phyloP scores from a whole-genome alignment of 53 echinoderm and acorn worm species.

The Patiria pectinifera region DNA sequence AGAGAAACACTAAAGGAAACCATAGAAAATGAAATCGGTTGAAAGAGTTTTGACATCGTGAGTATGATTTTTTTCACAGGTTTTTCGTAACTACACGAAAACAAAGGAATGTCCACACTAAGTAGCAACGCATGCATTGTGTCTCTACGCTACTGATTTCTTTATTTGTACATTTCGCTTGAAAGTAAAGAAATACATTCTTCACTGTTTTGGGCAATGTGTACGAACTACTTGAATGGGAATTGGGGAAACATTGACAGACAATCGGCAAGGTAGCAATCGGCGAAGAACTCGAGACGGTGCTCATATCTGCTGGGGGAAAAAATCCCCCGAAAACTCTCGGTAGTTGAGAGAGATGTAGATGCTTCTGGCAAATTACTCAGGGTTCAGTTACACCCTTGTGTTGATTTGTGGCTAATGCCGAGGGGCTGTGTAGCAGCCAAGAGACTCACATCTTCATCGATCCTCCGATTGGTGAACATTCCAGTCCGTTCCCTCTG shows the following conservation, averaged over 20 bases:
- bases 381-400: neutral
- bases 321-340: neutral
- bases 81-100: too few relatives aligned
- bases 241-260: neutral
- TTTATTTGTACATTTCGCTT: too few relatives aligned
- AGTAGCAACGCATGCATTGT: too few relatives aligned
- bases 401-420: neutral
- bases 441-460: constrained; percentile 20
- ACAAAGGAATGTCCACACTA: too few relatives aligned
- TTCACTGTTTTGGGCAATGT: too few relatives aligned
- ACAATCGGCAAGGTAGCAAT: neutral
- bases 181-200: too few relatives aligned
- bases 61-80: too few relatives aligned
- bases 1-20: too few relatives aligned
- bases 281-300: neutral
- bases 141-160: too few relatives aligned
- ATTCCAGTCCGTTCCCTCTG: neutral
- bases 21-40: too few relatives aligned
- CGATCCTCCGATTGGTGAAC: neutral
- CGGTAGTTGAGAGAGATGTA: neutral
- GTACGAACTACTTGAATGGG: neutral
- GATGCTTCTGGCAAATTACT: neutral
- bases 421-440: neutral
- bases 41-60: too few relatives aligned
- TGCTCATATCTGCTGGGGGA: neutral